Conservation (phyloP, 2,888 invertebrate genomes). For the Sipha maydis region DNA sequence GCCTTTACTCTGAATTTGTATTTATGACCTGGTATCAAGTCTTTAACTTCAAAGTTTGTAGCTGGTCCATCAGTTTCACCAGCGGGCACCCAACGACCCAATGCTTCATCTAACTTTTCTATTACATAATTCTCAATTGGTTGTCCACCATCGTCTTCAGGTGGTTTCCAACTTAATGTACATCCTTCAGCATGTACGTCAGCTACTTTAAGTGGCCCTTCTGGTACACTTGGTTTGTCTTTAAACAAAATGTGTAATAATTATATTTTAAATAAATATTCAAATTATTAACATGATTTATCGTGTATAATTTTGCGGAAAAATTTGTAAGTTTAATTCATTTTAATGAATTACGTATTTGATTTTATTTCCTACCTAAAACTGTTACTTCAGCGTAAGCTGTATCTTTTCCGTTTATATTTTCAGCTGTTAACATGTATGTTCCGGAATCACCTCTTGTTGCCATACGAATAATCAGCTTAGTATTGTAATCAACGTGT, state of each 20-base stretch:
- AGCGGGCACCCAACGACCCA: conserved; percentile 87
- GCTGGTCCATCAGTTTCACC: conserved; percentile 90
- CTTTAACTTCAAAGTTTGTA: conserved; percentile 82
- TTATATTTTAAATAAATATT: neutral
- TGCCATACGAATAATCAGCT: conserved; percentile 81
- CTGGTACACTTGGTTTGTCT: conserved; percentile 89
- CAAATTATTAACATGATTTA: neutral
- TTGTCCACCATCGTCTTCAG: conserved; percentile 93
- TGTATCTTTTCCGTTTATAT: conserved; percentile 91
- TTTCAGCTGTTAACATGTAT: conserved; percentile 92
- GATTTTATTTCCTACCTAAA: conserved; percentile 68
- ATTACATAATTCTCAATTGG: conserved; percentile 93
- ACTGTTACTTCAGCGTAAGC: conserved; percentile 93
- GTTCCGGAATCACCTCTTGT: conserved; percentile 88
- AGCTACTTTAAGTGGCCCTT: conserved; percentile 89
- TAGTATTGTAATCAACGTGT: conserved; percentile 86
- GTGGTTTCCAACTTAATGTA: conserved; percentile 90
- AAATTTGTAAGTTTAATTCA: neutral
- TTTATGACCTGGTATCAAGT: conserved; percentile 90
- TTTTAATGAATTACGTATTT: neutral
- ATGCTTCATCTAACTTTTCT: conserved; percentile 93
- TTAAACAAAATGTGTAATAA: conserved; percentile 23
- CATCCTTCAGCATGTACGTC: conserved; percentile 92
- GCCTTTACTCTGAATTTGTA: conserved; percentile 98
- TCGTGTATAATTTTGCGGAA: neutral